Conservation (phyloP, 2,888 invertebrate genomes). For the Parnassius apollo region DNA sequence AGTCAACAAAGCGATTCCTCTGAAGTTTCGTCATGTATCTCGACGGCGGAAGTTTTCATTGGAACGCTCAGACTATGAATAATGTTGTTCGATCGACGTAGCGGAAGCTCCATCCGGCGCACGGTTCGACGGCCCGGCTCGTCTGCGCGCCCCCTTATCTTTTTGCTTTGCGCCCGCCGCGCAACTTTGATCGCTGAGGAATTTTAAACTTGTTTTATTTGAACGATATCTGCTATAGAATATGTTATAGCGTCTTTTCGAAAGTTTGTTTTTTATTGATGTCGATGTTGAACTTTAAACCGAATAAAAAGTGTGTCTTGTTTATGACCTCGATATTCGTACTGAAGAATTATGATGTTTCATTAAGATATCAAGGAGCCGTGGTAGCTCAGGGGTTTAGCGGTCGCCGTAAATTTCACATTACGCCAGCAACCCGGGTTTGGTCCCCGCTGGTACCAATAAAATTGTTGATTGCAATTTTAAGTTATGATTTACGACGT, state of each 20-base stretch:
- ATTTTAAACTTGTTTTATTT: slow-evolving; percentile 47
- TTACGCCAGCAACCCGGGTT: no score
- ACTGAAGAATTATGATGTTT: no score
- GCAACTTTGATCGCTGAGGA: slow-evolving; percentile 49
- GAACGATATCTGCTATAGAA: slow-evolving; percentile 28
- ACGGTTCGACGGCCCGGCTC: slow-evolving; percentile 31
- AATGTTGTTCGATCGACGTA: slow-evolving; percentile 47
- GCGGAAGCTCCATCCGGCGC: slow-evolving; percentile 50
- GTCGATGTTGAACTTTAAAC: slow-evolving; percentile 5
- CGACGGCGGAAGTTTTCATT: slow-evolving; percentile 51
- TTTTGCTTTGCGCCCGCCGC: slow-evolving; percentile 39
- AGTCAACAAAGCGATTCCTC: slow-evolving; percentile 40
- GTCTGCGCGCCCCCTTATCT: slow-evolving; percentile 46
- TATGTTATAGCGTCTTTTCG: slow-evolving; percentile 9
- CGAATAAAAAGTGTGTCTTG: no score
- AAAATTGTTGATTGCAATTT: no score
- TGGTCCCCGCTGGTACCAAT: no score
- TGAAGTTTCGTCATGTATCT: slow-evolving; percentile 44
- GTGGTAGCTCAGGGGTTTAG: no score
- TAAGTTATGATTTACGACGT: no score
- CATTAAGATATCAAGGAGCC: no score
- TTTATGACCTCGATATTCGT: no score
- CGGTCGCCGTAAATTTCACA: no score
- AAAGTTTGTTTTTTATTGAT: no score
- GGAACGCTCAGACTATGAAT: slow-evolving; percentile 51